Conservation (phyloP, 2,113 vertebrate species). For the Osmerus eperlanus region DNA sequence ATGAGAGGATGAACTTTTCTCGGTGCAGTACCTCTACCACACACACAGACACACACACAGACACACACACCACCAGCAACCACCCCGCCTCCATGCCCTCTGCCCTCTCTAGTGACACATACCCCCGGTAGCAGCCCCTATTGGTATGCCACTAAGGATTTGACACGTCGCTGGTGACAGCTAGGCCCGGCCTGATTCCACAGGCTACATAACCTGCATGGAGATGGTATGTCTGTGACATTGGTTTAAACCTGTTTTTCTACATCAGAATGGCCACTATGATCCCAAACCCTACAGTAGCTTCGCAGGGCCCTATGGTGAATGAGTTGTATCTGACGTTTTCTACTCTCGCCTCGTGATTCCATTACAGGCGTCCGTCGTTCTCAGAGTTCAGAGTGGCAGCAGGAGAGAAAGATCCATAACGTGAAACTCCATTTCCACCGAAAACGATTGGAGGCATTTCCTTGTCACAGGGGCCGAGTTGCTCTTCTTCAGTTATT, state of each 20-base stretch:
- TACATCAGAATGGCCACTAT: neutral
- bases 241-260: neutral
- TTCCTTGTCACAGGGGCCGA: constrained; percentile 37
- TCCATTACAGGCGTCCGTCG: constrained; percentile 1
- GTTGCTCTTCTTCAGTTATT: constrained; percentile 33
- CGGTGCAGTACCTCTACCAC: no score
- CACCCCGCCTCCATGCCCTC: neutral
- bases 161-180: constrained; percentile 53
- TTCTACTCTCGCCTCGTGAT: neutral
- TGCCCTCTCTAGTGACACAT: neutral
- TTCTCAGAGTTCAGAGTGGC: neutral
- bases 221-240: constrained; percentile 1
- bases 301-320: neutral
- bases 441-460: constrained; percentile 34
- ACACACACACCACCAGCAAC: neutral
- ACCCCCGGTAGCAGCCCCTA: constrained; percentile 13
- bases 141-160: constrained; percentile 39
- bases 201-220: constrained; percentile 51
- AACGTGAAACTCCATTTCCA: constrained; percentile 36
- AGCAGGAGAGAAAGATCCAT: neutral
- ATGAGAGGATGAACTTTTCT: no score
- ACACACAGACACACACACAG: no score
- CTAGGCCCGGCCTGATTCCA: constrained; percentile 20
- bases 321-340: neutral
- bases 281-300: neutral